phyloP scores from a whole-genome alignment of 2,113 vertebrate genomes.

The Bujurquina vittata region DNA sequence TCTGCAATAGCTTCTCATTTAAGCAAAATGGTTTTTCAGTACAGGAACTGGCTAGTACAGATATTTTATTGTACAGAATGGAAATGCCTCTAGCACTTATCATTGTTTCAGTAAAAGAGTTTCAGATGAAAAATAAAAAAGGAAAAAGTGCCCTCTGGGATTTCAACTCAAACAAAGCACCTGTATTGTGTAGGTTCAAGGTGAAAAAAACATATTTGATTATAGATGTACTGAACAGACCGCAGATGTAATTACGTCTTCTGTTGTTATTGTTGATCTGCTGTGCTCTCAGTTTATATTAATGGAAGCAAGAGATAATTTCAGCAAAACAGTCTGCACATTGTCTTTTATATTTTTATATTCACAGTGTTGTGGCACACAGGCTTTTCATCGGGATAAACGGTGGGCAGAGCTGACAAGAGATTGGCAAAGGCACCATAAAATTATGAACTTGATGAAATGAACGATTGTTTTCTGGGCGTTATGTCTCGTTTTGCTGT shows the following conservation, averaged over 20 bases:
- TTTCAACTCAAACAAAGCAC: constrained; percentile 9
- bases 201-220: constrained; percentile 14
- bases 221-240: not conserved
- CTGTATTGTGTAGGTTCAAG: not conserved
- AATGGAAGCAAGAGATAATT: constrained; percentile 10
- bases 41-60: constrained; percentile 13
- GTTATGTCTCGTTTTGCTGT: not conserved
- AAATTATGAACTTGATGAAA: constrained; percentile 27
- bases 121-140: constrained; percentile 13
- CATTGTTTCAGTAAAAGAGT: constrained; percentile 35
- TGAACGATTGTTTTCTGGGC: constrained; percentile 2
- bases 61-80: constrained; percentile 49
- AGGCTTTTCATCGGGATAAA: constrained; percentile 1
- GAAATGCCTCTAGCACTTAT: constrained; percentile 43
- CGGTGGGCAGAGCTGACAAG: constrained; percentile 6
- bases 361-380: not conserved
- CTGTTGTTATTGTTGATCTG: constrained; percentile 1
- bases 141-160: not conserved
- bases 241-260: not conserved
- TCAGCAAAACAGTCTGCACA: not conserved
- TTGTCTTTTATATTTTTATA: not conserved
- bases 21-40: constrained; percentile 13
- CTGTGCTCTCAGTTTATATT: not conserved
- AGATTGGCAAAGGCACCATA: not conserved
- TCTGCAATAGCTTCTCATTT: constrained; percentile 49